Evolutionary conservation across 1,140 invertebrate species (phyloP).

Genomic region (Drosophila auraria): DNA sequence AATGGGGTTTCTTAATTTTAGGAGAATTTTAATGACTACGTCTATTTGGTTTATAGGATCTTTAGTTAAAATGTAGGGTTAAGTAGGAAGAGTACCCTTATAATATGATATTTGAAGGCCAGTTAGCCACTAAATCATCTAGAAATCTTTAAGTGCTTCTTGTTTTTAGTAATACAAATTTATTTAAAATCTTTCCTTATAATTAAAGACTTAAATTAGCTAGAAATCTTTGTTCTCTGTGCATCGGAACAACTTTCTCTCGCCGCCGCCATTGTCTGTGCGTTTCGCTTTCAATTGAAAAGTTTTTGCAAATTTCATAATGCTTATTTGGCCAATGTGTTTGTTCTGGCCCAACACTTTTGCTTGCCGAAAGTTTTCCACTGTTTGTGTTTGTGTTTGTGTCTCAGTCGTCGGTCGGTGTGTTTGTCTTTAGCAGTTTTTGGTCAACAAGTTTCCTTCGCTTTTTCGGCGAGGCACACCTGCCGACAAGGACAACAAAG

Average conservation of each 20-base stretch:
- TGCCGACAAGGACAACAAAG: constrained; percentile 60
- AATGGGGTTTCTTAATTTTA: background rate
- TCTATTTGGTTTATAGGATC: background rate
- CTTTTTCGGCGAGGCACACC: constrained; percentile 68
- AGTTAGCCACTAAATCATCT: background rate
- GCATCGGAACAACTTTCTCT: constrained; percentile 35
- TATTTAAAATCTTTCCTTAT: background rate
- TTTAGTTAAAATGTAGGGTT: background rate
- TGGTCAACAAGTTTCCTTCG: constrained; percentile 71
- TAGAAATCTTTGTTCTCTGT: background rate
- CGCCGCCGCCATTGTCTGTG: background rate
- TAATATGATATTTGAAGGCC: background rate
- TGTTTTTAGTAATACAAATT: no score
- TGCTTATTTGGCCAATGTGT: constrained; percentile 72
- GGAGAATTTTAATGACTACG: background rate
- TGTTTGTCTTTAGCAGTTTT: constrained; percentile 79
- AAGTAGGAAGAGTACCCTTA: background rate
- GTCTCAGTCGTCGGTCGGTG: constrained; percentile 29
- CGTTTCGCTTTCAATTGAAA: constrained; percentile 67
- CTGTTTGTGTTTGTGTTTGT: constrained; percentile 30
- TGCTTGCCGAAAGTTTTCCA: constrained; percentile 57
- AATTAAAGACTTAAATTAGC: background rate
- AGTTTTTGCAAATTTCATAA: constrained; percentile 79
- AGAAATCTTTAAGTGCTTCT: background rate
- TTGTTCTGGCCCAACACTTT: constrained; percentile 71